Conservation (phyloP, 1,140 invertebrate genomes). For the Drosophila truncata region DNA sequence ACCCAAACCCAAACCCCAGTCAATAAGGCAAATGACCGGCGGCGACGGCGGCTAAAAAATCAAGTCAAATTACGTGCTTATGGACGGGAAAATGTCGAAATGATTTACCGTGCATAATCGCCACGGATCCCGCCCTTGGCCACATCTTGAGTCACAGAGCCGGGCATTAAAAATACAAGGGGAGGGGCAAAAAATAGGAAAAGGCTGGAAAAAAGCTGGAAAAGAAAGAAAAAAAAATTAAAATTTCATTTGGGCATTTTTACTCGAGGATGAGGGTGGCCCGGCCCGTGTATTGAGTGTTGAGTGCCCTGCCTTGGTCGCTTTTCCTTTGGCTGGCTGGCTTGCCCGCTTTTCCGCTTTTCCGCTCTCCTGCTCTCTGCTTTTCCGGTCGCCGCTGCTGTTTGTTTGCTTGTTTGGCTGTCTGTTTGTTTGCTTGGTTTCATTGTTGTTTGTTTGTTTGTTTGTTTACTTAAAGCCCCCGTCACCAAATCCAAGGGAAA, state of each 20-base stretch:
- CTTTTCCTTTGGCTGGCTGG: neutral
- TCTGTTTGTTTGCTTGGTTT: conserved; percentile 74
- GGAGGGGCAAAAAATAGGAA: conserved; percentile 1
- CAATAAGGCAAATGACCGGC: conserved; percentile 70
- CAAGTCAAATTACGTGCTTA: conserved; percentile 85
- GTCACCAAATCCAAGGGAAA: conserved; percentile 49
- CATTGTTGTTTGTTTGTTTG: conserved; percentile 76
- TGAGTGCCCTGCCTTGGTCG: conserved; percentile 16
- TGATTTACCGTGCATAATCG: conserved; percentile 85
- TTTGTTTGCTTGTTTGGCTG: conserved; percentile 67
- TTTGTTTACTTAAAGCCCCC: conserved; percentile 62
- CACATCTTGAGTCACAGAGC: conserved; percentile 41
- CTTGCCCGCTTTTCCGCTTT: conserved; percentile 3
- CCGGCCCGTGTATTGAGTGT: conserved; percentile 1
- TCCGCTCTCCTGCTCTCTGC: conserved; percentile 9
- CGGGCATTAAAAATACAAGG: conserved; percentile 25
- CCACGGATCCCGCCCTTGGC: conserved; percentile 52
- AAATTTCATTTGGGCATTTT: conserved; percentile 73
- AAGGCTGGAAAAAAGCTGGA: conserved; percentile 32
- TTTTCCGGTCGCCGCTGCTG: conserved; percentile 31
- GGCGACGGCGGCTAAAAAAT: conserved; percentile 56
- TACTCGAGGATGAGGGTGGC: neutral
- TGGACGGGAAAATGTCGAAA: conserved; percentile 84
- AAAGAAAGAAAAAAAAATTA: conserved; percentile 59
- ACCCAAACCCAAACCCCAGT: conserved; percentile 35